Base-by-base conservation (phyloP, 2,113 vertebrate genomes). In the Hipposideros armiger region DNA sequence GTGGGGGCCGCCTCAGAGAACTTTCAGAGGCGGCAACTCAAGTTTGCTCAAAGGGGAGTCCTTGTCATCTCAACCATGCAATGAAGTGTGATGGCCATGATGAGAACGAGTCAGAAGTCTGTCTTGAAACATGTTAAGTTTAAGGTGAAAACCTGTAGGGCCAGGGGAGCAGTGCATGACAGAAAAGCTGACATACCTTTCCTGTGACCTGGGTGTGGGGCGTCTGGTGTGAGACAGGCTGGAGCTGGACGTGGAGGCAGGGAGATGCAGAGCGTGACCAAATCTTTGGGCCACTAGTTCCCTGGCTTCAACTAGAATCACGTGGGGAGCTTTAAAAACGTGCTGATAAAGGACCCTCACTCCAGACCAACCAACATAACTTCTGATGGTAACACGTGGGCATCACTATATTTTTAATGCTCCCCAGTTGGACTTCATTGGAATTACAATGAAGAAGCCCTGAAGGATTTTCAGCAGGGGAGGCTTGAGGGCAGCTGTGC, bases 321-420 rank as follows among this genome's bases (percentile, higher is more conserved):
- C 0, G 58, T 4, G 78, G n/a, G 70, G 74, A 54, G 24, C 86
- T 66, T 54, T 64, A 17, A 42, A 15, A 45, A 1, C 2, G 15
- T 28, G 60, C n/a, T n/a, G 60, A 40, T 0, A 1, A 8, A 45
- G 24, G 47, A 5, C 15, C 30, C 20, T 26, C 45, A 16, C 40
- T 14, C 56, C 17, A 32, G 47, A 16, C 70, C 50, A 11, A 30
- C 13, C 22, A 24, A 7, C 3, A 4, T 52, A 9, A 17, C 64
- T 15, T n/a, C 4, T 20, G 40, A 8, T 1, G 47, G 5, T 14
- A 3, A 13, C 30, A 28, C 0, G 1, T 1, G 36, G 62, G 24
- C 13, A 3, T 11, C 36, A 1, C 13, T 13, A 2, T 2, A 6
- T 16, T 24, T 7, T 56, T 69, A 13, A 11, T 19, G 69, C 62